These are phyloP conservation scores for Tetramorium bicarinatum DNA, from an alignment of 2,888 invertebrate species.

Conservation along the genomic window DNA sequence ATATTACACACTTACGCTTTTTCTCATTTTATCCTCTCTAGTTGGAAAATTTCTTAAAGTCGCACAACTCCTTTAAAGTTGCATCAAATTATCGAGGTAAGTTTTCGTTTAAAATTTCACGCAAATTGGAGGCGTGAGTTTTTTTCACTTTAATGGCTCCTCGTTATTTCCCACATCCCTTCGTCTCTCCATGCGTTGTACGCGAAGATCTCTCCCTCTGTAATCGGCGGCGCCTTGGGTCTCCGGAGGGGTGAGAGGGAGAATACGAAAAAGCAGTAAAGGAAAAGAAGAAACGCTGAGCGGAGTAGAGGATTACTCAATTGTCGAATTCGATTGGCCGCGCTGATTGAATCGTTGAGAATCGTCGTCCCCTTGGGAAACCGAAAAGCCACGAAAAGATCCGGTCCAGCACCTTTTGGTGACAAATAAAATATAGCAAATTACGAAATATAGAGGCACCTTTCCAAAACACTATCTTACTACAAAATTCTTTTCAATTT, in stretches of 20 bases:
- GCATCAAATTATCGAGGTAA: slow-evolving; percentile 36
- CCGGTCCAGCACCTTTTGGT: slow-evolving; percentile 28
- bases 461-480: slow-evolving; percentile 35
- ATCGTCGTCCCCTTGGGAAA: slow-evolving; percentile 61
- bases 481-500: neutral
- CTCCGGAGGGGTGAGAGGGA: neutral
- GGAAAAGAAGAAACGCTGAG: slow-evolving; percentile 62
- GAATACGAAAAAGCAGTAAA: slow-evolving; percentile 43
- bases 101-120: slow-evolving; percentile 32
- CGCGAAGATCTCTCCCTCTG: slow-evolving; percentile 25
- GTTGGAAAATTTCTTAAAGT: slow-evolving; percentile 5
- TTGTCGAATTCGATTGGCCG: slow-evolving; percentile 75
- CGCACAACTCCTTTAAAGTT: slow-evolving; percentile 25
- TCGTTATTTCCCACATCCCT: slow-evolving; percentile 52
- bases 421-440: slow-evolving; percentile 75
- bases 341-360: slow-evolving; percentile 76
- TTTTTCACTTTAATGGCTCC: slow-evolving; percentile 51
- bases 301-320: slow-evolving; percentile 71
- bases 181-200: slow-evolving; percentile 7
- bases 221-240: slow-evolving; percentile 32
- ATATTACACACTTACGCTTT: neutral
- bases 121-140: slow-evolving; percentile 45
- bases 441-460: slow-evolving; percentile 34
- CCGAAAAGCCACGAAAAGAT: slow-evolving; percentile 62
- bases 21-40: neutral